Evolutionary conservation across 2,888 invertebrate species (phyloP).

Genomic region (Catocala nupta): DNA sequence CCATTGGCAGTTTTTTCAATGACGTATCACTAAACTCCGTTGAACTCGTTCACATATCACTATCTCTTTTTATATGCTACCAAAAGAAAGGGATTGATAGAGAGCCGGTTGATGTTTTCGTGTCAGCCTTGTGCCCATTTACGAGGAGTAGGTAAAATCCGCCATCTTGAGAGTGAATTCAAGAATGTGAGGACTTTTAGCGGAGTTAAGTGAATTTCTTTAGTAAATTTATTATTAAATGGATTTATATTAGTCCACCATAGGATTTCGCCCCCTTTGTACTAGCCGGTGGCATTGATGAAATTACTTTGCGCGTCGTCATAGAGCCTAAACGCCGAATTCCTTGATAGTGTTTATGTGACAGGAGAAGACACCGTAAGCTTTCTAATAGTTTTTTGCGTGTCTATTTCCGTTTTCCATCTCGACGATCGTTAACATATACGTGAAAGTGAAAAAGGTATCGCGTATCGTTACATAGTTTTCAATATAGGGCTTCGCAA

Average conservation of each 20-base stretch:
- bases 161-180: slow-evolving; percentile 90
- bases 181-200: slow-evolving; percentile 88
- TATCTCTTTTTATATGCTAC: slow-evolving; percentile 74
- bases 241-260: slow-evolving; percentile 69
- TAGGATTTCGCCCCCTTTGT: slow-evolving; percentile 63
- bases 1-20: slow-evolving; percentile 76
- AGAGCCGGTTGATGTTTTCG: slow-evolving; percentile 87
- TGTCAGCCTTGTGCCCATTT: slow-evolving; percentile 88
- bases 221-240: slow-evolving; percentile 83
- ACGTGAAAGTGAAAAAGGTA: slow-evolving; percentile 83
- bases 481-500: slow-evolving; percentile 67
- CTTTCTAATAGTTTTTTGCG: slow-evolving; percentile 87
- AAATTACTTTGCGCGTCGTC: slow-evolving; percentile 68
- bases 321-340: slow-evolving; percentile 77
- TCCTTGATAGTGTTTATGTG: slow-evolving; percentile 86
- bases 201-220: slow-evolving; percentile 81
- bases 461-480: slow-evolving; percentile 65
- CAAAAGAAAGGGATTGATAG: slow-evolving; percentile 81
- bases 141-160: slow-evolving; percentile 87
- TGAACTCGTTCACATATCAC: slow-evolving; percentile 77
- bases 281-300: slow-evolving; percentile 65
- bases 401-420: slow-evolving; percentile 86
- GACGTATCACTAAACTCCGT: slow-evolving; percentile 77
- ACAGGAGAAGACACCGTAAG: slow-evolving; percentile 86
- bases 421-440: slow-evolving; percentile 82